Evolutionary conservation across 1,140 invertebrate species (phyloP).

Genomic region (Cyphomyrmex costatus): DNA sequence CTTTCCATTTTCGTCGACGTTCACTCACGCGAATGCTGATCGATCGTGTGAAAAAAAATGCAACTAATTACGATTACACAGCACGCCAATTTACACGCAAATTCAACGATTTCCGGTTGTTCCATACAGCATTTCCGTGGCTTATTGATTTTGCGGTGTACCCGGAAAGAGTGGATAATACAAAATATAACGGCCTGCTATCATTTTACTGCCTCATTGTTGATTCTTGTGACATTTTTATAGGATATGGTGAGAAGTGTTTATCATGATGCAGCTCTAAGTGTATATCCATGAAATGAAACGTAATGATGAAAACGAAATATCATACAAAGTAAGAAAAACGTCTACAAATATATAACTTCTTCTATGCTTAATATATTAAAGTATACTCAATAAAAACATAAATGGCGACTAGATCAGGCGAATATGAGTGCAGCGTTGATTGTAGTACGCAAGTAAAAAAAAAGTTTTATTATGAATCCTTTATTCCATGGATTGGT

Average conservation of each 20-base stretch:
- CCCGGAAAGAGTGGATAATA: background rate
- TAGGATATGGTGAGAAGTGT: background rate
- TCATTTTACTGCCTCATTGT: background rate
- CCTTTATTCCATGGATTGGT: no score
- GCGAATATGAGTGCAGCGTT: no score
- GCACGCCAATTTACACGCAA: constrained; percentile 42
- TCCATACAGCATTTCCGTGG: constrained; percentile 11
- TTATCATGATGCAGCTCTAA: background rate
- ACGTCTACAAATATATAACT: background rate
- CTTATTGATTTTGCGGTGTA: constrained; percentile 29
- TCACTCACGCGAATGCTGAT: constrained; percentile 31
- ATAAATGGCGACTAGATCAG: no score
- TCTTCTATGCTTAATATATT: background rate
- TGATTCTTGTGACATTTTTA: background rate
- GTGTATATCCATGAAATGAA: background rate
- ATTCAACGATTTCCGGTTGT: constrained; percentile 37
- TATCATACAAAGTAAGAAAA: background rate
- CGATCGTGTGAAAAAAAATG: constrained; percentile 18
- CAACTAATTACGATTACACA: constrained; percentile 33
- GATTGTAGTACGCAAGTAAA: no score
- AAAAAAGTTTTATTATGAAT: no score
- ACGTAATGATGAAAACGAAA: background rate
- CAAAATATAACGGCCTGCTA: background rate
- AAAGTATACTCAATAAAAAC: background rate
- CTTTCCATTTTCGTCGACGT: constrained; percentile 22